A percentile compares a stretch with the other conserved stretches of the same genome.
Evolutionary conservation across 2,113 vertebrate genomes (phyloP).

Genomic region (Vanacampus margaritifer): DNA sequence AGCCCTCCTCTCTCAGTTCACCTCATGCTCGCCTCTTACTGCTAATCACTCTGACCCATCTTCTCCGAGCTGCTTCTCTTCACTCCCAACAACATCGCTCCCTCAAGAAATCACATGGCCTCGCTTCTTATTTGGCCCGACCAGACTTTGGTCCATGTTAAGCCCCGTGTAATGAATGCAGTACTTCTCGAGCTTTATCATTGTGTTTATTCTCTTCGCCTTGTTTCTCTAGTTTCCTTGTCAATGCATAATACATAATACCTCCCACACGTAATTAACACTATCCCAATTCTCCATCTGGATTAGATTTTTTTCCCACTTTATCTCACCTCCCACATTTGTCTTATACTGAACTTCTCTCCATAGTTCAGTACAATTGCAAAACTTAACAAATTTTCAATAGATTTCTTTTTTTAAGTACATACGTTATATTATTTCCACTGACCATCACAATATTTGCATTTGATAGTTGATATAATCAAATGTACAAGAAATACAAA

Average conservation of each 20-base stretch:
- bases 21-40: conserved; percentile 63
- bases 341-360: background rate
- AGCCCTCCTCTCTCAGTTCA: conserved; percentile 69
- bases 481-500: too few species aligned
- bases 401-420: too few species aligned
- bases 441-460: too few species aligned
- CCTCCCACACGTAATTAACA: conserved; percentile 25
- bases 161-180: conserved; percentile 10
- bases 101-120: conserved; percentile 40
- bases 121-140: background rate
- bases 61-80: conserved; percentile 43
- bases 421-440: too few species aligned
- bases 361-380: conserved; percentile 8
- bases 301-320: conserved; percentile 21
- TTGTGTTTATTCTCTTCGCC: conserved; percentile 9
- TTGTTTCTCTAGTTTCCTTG: conserved; percentile 5
- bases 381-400: background rate
- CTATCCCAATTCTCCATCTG: conserved; percentile 6
- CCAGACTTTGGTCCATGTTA: conserved; percentile 11
- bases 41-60: conserved; percentile 71
- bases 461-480: too few species aligned
- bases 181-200: background rate
- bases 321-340: conserved; percentile 14
- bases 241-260: conserved; percentile 20
- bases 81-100: conserved; percentile 37